phyloP scores from a whole-genome alignment of 2,888 invertebrate species.

The Terebella lapidaria region DNA sequence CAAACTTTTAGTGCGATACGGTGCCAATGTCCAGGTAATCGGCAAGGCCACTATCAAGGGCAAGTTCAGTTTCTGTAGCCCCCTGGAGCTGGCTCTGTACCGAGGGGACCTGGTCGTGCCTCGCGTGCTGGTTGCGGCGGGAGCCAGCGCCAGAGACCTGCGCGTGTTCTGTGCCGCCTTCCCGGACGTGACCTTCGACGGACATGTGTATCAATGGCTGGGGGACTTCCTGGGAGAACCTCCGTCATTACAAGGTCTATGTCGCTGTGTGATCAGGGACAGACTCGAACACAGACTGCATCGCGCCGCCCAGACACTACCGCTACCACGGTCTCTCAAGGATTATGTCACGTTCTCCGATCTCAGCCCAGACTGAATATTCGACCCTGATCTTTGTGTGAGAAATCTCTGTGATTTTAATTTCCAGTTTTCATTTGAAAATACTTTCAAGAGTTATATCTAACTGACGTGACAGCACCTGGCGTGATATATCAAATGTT shows the following conservation, averaged over 20 bases:
- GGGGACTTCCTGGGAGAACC: background rate
- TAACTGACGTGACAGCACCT: too few relatives aligned
- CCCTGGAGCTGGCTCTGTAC: conserved; percentile 5
- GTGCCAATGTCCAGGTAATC: conserved; percentile 26
- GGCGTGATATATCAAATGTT: too few relatives aligned
- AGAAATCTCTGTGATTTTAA: too few relatives aligned
- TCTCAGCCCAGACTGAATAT: too few relatives aligned
- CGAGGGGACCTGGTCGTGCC: background rate
- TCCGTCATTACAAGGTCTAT: background rate
- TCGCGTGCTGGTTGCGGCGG: conserved; percentile 5
- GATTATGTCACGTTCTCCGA: background rate
- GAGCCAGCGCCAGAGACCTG: background rate
- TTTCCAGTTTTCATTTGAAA: too few relatives aligned
- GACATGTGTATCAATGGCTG: background rate
- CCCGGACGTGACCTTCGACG: background rate
- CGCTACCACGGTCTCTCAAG: background rate
- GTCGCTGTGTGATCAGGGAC: background rate
- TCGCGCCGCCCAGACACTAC: background rate
- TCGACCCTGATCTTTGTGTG: too few relatives aligned
- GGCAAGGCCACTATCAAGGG: conserved; percentile 8
- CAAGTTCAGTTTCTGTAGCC: background rate
- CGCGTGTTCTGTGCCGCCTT: background rate
- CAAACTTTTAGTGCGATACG: conserved; percentile 24
- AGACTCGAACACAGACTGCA: background rate
- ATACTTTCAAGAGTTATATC: too few relatives aligned